Conservation (phyloP, 2,888 invertebrate species). For the Aspidiotus rigidus region DNA sequence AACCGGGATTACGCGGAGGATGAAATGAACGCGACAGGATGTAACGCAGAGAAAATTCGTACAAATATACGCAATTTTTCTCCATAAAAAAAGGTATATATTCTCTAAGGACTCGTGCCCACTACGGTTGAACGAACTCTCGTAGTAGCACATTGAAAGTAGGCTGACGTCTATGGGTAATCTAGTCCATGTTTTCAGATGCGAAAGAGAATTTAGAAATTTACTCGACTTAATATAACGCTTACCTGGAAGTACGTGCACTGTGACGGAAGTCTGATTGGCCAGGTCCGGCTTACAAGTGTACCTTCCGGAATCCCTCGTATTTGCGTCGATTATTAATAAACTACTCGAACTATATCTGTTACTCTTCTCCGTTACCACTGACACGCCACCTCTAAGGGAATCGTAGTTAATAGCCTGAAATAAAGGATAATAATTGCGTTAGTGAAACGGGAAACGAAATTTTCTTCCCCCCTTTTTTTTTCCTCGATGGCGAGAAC, state of each 20-base stretch:
- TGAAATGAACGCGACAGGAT: too few relatives aligned
- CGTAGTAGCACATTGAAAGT: too few relatives aligned
- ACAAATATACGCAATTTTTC: too few relatives aligned
- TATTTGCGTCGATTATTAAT: conserved; percentile 35
- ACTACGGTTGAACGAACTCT: too few relatives aligned
- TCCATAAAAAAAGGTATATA: too few relatives aligned
- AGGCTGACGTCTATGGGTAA: neutral
- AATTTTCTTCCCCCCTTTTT: neutral
- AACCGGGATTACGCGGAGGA: too few relatives aligned
- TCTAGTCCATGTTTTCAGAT: neutral
- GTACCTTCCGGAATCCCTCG: conserved; percentile 35
- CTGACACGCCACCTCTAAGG: conserved; percentile 34
- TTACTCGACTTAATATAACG: neutral
- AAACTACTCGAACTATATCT: conserved; percentile 36
- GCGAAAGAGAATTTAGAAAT: neutral
- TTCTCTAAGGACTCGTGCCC: too few relatives aligned
- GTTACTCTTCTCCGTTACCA: conserved; percentile 36
- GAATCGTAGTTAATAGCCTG: conserved; percentile 36
- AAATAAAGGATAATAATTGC: conserved; percentile 31
- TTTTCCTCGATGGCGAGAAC: neutral
- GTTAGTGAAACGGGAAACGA: neutral
- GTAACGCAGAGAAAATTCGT: too few relatives aligned
- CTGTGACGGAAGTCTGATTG: conserved; percentile 35
- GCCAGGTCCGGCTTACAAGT: conserved; percentile 36
- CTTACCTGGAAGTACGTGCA: conserved; percentile 35